Evolutionary conservation across 2,888 invertebrate species (phyloP).

Genomic region (Parnassius smintheus): DNA sequence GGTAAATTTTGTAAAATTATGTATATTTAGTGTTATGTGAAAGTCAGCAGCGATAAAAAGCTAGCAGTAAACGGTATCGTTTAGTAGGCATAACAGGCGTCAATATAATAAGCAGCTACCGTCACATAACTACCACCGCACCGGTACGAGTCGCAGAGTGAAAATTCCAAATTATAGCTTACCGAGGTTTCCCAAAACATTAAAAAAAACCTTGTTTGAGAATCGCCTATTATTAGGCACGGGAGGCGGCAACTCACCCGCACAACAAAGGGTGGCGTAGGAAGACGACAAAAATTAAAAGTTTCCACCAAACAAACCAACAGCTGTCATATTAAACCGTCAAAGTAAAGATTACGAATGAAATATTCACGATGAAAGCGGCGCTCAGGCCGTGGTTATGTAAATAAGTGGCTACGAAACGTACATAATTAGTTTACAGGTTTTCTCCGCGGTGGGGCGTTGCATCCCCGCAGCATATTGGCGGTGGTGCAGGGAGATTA

Average conservation of each 20-base stretch:
- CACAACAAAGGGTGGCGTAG: slow-evolving; percentile 61
- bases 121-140: slow-evolving; percentile 50
- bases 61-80: slow-evolving; percentile 37
- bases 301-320: slow-evolving; percentile 77
- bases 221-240: slow-evolving; percentile 73
- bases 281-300: slow-evolving; percentile 77
- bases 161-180: slow-evolving; percentile 70
- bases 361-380: slow-evolving; percentile 82
- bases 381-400: slow-evolving; percentile 76
- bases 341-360: slow-evolving; percentile 80
- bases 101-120: slow-evolving; percentile 65
- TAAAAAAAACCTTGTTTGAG: slow-evolving; percentile 60
- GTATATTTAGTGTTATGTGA: not conserved
- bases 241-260: slow-evolving; percentile 64
- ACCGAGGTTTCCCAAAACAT: slow-evolving; percentile 63
- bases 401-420: slow-evolving; percentile 81
- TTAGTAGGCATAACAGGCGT: slow-evolving; percentile 56
- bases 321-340: slow-evolving; percentile 80
- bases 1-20: too few relatives aligned
- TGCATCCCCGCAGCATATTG: slow-evolving; percentile 60
- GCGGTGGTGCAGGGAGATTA: slow-evolving; percentile 57
- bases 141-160: slow-evolving; percentile 45
- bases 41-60: not conserved
- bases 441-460: slow-evolving; percentile 66
- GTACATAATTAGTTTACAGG: slow-evolving; percentile 82